Evolutionary conservation across 2,888 invertebrate genomes (phyloP), one percentile per base, ranked within the genome.

Genomic region (Furcula furcula): DNA sequence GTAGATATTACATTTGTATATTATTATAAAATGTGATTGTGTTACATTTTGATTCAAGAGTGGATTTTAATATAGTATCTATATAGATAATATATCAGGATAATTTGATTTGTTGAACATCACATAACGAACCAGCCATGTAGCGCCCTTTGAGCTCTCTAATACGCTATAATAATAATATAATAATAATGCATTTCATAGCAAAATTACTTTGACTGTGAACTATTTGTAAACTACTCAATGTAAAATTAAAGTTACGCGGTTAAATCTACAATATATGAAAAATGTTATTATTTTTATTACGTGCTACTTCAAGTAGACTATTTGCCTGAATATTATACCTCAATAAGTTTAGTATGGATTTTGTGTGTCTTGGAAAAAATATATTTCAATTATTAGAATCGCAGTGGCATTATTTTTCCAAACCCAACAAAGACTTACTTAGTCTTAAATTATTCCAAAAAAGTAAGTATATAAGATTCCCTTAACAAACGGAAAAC

Each of bases 321-420:
- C 73, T 75, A 66, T 77, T 75, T 80, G 81, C 80, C 84, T 83
- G 76, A 79, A 76, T 75, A 75, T 77, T 78, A 75, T 87, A 87
- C 86, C 86, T 86, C 86, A 87, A 77, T 84, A 84, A 77, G 77
- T 82, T 83, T 80, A 83, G 73, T 77, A 76, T 76, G 73, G 78
- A 76, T 82, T 79, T 73, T 79, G 81, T 76, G 78, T 82, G 76
- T 84, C 76, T 83, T 81, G 67, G 20, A 55, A 75, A 76, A 75
- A 76, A 83, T 80, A 84, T 81, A 79, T 76, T 79, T 74, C 70
- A 70, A 79, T 78, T 77, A 75, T 73, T 76, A 75, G 75, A 76
- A 73, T 58, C 51, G 53, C 44, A 50, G 55, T 72, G 59, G 67
- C 70, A 67, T 77, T 76, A 72, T 80, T 47, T 51, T 51, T 40